Evolutionary conservation across 2,113 vertebrate genomes (phyloP), one percentile per base, ranked within the genome.

Genomic region (Hiodon alosoides): DNA sequence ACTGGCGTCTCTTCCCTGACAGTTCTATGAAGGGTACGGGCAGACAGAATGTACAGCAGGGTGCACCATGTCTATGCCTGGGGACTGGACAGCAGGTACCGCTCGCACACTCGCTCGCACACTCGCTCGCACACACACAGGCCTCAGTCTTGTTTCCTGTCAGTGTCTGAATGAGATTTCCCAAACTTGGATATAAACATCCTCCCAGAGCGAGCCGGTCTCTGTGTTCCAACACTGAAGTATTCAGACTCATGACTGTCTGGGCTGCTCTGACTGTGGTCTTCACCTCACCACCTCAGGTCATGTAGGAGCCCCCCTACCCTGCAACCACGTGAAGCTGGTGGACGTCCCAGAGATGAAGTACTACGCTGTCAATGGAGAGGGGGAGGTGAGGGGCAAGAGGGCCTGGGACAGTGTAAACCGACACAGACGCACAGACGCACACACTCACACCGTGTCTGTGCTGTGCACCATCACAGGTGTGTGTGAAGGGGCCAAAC

Each of bases 1-100:
- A 55, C 3, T 5, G 0, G 46, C 5, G 51, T 54, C 48, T 59
- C 31, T 50, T 80, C 13, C 9, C 68, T 79, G 69, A 46, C 78
- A 99, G 97, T 98, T 99, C 83, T 99, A 98, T 72, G 97, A 99
- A 91, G 96, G 96, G n/a, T 99, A 98, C 0, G 96, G 97, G 46
- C 96, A 99, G 89, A 99, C 96, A 0, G 97, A 99, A 85, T 98
- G 96, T 53, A 92, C 96, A 7, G 97, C 95, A 8, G 96, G 95
- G 0, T 97, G 95, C 75, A 86, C 88, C 4, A 87, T 99, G 84
- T 93, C 93, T 0, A 0, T 98, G 67, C 94, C 97, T 54, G 97
- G 97, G 2, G 97, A 98, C 87, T 98, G 95, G 95, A 93, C 92
- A 14, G 96, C 97, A 91, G 97, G 97, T 98, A 90, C 16, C 4